These are phyloP conservation scores for Petrolisthes manimaculis DNA, from an alignment of 2,888 invertebrate species.

Conservation along the genomic window DNA sequence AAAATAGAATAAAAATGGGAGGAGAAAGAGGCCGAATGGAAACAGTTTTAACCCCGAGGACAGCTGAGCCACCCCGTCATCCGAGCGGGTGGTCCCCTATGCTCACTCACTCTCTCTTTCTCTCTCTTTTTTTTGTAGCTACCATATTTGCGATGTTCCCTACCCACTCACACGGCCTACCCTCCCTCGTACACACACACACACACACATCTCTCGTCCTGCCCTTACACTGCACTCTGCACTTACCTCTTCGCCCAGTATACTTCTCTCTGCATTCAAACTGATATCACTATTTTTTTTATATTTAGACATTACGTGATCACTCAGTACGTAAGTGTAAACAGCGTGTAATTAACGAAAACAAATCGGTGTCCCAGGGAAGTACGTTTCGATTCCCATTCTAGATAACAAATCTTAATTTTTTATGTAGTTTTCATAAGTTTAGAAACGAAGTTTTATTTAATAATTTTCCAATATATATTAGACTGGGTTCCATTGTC, in stretches of 20 bases:
- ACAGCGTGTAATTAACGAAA: too few relatives aligned
- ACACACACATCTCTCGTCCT: background rate
- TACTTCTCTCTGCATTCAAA: background rate
- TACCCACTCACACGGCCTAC: background rate
- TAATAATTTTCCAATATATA: too few relatives aligned
- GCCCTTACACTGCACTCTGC: background rate
- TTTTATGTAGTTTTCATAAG: too few relatives aligned
- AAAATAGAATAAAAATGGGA: slow-evolving; percentile 47
- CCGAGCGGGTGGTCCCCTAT: slow-evolving; percentile 35
- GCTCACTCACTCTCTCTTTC: slow-evolving; percentile 12
- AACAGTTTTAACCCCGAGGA: slow-evolving; percentile 42
- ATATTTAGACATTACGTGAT: too few relatives aligned
- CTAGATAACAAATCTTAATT: too few relatives aligned
- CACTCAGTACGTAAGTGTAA: too few relatives aligned
- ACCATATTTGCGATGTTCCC: slow-evolving; percentile 30
- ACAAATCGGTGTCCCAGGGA: too few relatives aligned
- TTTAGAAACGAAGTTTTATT: too few relatives aligned
- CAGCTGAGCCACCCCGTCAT: slow-evolving; percentile 43
- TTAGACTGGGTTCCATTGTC: too few relatives aligned
- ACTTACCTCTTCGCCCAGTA: background rate
- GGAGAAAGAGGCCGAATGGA: slow-evolving; percentile 45
- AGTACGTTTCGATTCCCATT: too few relatives aligned
- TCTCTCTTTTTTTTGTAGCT: slow-evolving; percentile 5
- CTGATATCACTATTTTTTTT: too few relatives aligned
- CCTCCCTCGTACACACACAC: background rate